Percentiles rank a stretch among this genome's conserved stretches.
phyloP scores from a whole-genome alignment of 2,113 vertebrate genomes.

The Anhinga anhinga region DNA sequence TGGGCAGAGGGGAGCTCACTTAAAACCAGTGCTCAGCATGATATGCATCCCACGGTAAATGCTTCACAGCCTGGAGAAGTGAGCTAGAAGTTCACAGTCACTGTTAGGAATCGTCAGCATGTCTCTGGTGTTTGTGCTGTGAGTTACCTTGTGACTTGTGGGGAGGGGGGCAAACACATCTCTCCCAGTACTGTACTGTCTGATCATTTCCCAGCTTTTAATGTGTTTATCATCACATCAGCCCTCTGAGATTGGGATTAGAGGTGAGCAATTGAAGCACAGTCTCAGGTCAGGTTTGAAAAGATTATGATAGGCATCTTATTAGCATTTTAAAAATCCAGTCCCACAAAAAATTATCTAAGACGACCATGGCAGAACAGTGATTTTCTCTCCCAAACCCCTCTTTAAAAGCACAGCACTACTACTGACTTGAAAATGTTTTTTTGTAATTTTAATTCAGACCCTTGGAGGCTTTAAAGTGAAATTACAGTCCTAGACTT shows the following conservation, averaged over 20 bases:
- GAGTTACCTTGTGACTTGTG: neutral
- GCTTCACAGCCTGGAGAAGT: neutral
- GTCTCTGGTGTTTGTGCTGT: neutral
- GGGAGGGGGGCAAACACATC: neutral
- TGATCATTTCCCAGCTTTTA: neutral
- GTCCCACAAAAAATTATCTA: neutral
- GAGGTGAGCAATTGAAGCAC: neutral
- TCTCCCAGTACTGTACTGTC: neutral
- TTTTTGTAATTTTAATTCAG: neutral
- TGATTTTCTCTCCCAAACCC: neutral
- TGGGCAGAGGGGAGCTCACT: neutral
- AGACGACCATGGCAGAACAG: neutral
- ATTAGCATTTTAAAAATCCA: neutral
- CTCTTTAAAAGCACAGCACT: neutral
- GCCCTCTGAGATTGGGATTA: neutral
- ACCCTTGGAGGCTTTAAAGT: neutral
- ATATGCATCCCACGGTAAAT: neutral
- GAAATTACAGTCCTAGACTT: neutral
- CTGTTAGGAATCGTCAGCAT: rapidly evolving
- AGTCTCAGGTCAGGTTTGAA: neutral
- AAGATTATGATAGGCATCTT: neutral
- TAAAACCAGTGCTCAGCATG: neutral
- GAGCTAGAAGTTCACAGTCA: neutral
- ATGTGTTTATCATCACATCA: neutral
- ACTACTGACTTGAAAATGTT: neutral